Conservation (phyloP, 2,797 vertebrate genomes). For the Poeciliopsis infans region DNA sequence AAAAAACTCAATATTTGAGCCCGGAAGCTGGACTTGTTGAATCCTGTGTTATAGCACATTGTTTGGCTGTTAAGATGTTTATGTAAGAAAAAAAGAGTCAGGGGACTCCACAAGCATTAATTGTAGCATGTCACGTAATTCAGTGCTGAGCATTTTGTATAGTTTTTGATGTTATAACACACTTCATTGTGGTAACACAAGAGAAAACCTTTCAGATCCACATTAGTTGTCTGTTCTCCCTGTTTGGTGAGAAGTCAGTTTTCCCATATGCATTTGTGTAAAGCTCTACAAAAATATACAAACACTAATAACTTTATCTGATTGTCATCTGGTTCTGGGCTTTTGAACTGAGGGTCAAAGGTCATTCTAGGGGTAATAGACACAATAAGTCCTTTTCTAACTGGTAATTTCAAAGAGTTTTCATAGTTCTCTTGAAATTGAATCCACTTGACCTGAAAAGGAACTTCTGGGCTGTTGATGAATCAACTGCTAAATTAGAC, state of each 20-base stretch:
- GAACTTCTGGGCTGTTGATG: conserved; percentile 30
- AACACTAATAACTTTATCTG: conserved; percentile 40
- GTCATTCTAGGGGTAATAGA: conserved; percentile 36
- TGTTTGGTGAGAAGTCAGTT: conserved; percentile 9
- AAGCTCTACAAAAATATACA: conserved; percentile 27
- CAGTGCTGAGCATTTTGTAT: conserved; percentile 40
- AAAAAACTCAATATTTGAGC: conserved; percentile 22
- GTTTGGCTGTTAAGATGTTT: conserved; percentile 33
- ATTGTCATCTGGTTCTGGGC: conserved; percentile 23
- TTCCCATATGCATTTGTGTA: conserved; percentile 3
- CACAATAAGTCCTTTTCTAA: conserved; percentile 31
- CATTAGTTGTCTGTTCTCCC: conserved; percentile 41
- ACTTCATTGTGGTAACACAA: conserved; percentile 35
- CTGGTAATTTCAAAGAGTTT: conserved; percentile 43
- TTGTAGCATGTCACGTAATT: conserved; percentile 25
- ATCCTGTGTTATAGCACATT: conserved; percentile 7
- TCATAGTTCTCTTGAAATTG: conserved; percentile 51
- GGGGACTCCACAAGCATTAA: conserved; percentile 38
- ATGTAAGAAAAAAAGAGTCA: conserved; percentile 31
- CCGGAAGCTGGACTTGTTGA: not conserved
- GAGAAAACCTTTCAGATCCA: conserved; percentile 45
- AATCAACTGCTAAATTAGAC: conserved; percentile 52
- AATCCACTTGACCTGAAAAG: conserved; percentile 58
- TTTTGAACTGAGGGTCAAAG: conserved; percentile 42
- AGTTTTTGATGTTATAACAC: conserved; percentile 37